A percentile compares a stretch with the other conserved stretches of the same genome.
Conservation (phyloP, 2,888 invertebrate genomes). For the Danaus chrysippus region DNA sequence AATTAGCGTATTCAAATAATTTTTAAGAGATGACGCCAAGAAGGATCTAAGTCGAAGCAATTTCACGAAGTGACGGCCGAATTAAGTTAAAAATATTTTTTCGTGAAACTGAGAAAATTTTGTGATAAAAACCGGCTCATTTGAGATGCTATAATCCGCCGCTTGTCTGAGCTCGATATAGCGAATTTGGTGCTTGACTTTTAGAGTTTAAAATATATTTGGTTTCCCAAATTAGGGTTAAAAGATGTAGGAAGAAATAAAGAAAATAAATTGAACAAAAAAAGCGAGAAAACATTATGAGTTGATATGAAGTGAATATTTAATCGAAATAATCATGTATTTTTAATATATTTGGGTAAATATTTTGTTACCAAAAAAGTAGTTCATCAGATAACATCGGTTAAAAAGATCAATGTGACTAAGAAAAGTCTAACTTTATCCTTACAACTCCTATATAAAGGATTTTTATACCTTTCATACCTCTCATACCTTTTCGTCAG, state of each 20-base stretch:
- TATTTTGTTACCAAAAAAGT: too few relatives aligned
- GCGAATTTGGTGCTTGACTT: neutral
- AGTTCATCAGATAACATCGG: too few relatives aligned
- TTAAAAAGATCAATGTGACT: too few relatives aligned
- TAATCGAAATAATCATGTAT: too few relatives aligned
- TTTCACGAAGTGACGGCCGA: constrained; percentile 22
- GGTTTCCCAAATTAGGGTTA: neutral
- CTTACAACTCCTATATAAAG: too few relatives aligned
- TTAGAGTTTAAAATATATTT: neutral
- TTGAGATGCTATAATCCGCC: constrained; percentile 23
- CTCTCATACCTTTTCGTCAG: neutral
- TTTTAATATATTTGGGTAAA: too few relatives aligned
- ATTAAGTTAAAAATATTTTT: constrained; percentile 25
- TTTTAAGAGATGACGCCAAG: constrained; percentile 18
- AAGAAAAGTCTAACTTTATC: too few relatives aligned
- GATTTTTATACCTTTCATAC: too few relatives aligned
- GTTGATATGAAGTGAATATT: too few relatives aligned
- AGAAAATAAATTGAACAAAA: neutral
- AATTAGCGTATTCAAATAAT: constrained; percentile 16
- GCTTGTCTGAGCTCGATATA: constrained; percentile 15
- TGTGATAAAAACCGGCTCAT: constrained; percentile 20
- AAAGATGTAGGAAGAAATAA: neutral
- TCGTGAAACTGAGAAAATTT: constrained; percentile 15
- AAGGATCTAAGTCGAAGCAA: constrained; percentile 14
- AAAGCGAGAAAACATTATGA: too few relatives aligned